Base-by-base conservation (phyloP, 2,888 invertebrate species). In the Xanthia icteritia region DNA sequence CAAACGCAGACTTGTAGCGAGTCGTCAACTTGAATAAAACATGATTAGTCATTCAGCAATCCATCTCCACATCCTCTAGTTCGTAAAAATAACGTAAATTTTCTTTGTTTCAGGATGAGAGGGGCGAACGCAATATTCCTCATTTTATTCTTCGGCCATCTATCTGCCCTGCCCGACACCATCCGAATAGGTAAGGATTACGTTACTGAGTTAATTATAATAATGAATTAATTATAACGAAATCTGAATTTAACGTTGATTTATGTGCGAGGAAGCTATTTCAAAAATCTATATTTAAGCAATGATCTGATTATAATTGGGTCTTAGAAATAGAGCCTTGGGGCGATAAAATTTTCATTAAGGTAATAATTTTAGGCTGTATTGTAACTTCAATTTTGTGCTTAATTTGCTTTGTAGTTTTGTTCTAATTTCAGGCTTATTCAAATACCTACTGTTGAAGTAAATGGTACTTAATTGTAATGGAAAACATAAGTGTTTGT, bases 81-180 rank as follows among this genome's bases (percentile, higher is more conserved):
- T 54, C 60, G 58, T 67, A 58, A 67, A 20, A 78, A 67, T 87
- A 27, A 79, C 69, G 71, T 66, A 73, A 85, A 83, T 82, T 83
- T 77, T 69, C 87, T 71, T 94, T 95, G 93, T 96, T 96, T 76
- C 95, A 95, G 94, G 88, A 96, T 97, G 97, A 93, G 93, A 92
- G 95, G 93, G 76, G 92, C 94, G 82, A 94, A 95, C 85, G 95
- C 94, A 73, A 89, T 96, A 91, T 94, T 95, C 84, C 93, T 97
- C 85, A 92, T 96, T 90, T 92, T 97, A 87, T 94, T 96, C 90
- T 94, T 95, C 78, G 96, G 96, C 45, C 94, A 96, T 87, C 95
- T 97, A 67, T 96, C 96, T 73, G 97, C 97, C 17, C 92, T 97
- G 58, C 97, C 97, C 61, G 97, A 97, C 84, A 97, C 97, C n/a